Conservation (phyloP, 1,140 invertebrate genomes). For the Metaphire vulgaris region DNA sequence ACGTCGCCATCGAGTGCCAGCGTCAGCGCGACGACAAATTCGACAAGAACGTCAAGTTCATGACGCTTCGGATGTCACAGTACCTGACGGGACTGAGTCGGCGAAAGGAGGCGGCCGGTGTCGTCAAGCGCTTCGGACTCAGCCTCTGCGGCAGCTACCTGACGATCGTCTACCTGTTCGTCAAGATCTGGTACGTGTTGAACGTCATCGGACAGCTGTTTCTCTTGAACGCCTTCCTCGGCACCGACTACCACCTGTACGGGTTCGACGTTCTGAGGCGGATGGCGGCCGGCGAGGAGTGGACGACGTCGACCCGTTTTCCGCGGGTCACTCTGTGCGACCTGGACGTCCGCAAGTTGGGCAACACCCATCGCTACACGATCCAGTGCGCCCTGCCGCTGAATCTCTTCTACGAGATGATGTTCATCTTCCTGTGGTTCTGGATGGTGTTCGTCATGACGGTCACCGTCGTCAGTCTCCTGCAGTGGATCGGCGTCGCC, state of each 20-base stretch:
- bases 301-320: slow-evolving; percentile 44
- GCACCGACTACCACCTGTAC: slow-evolving; percentile 44
- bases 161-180: slow-evolving; percentile 47
- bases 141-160: slow-evolving; percentile 40
- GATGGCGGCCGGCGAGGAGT: slow-evolving; percentile 44
- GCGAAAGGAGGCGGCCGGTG: background rate
- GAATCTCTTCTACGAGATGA: slow-evolving; percentile 57
- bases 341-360: slow-evolving; percentile 47
- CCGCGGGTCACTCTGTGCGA: slow-evolving; percentile 49
- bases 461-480: slow-evolving; percentile 51
- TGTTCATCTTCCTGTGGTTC: slow-evolving; percentile 58
- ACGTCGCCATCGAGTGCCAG: slow-evolving; percentile 29
- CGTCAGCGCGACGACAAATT: slow-evolving; percentile 39
- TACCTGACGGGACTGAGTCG: slow-evolving; percentile 41
- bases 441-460: slow-evolving; percentile 56
- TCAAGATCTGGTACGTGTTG: slow-evolving; percentile 47
- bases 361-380: slow-evolving; percentile 55
- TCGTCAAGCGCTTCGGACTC: background rate
- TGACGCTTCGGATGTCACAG: slow-evolving; percentile 45
- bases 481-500: slow-evolving; percentile 36
- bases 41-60: slow-evolving; percentile 39
- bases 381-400: slow-evolving; percentile 57
- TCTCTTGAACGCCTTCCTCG: slow-evolving; percentile 46
- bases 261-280: slow-evolving; percentile 40
- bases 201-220: slow-evolving; percentile 50